Evolutionary conservation across 2,113 vertebrate genomes (phyloP), one percentile per base, ranked within the genome.

Genomic region (Scomber colias): DNA sequence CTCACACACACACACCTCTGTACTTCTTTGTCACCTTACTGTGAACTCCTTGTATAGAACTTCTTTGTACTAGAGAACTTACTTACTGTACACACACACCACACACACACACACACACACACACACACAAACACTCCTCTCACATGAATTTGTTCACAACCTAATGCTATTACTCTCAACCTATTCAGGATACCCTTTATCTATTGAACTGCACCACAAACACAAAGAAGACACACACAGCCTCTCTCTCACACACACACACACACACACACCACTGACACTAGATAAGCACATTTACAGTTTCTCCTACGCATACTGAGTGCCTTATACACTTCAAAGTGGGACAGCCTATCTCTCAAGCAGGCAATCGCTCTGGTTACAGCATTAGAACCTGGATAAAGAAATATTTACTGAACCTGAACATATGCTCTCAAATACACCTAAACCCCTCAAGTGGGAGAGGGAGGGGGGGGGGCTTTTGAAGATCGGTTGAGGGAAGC

Each of bases 221-320:
- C 77, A 87, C 69, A 88, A 84, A 87, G 57, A 71, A 65, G 30
- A 90, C 77, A 81, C 45, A 17, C 54, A 59, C 68, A 48, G 35
- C 35, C 35, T 40, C 35, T 40, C 35, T 35, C 7, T 40, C 6
- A 2, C 35, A 1, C 55, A 27, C 44, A 10, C 75, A 76, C 62
- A 78, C 54, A 80, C 72, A 21, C 21, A 21, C 21, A 21, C 21
- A 21, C 21, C 21, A 63, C 70, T 55, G 49, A 81, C 89, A 85
- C 70, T 61, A 89, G 86, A 90, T 93, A 92, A 92, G 88, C 86
- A 90, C 87, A 88, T 88, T 93, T 92, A 88, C 81, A 86, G 86
- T 87, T 84, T 90, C 82, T 79, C 85, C 87, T 80, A 81, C 70
- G 74, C 91, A 83, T 78, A 89, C 74, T 31, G 79, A 88, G 85